Evolutionary conservation across 2,797 vertebrate genomes (phyloP).

Genomic region (Acanthiza pusilla): DNA sequence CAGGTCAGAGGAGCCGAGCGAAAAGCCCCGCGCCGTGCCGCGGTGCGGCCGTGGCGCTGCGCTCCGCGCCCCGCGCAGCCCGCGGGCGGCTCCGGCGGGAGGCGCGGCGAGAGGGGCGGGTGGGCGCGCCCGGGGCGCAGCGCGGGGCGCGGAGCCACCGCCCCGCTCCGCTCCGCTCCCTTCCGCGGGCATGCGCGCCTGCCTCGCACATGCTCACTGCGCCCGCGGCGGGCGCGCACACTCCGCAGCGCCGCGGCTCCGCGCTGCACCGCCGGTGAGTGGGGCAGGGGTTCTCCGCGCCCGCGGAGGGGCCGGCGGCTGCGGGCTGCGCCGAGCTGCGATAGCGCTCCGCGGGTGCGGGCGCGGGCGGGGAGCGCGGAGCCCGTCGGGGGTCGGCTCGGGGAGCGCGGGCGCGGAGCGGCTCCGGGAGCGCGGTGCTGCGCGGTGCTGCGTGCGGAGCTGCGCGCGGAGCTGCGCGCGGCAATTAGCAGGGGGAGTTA

Average conservation of each 20-base stretch:
- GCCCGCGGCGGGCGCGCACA: conserved; percentile 40
- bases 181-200: conserved; percentile 42
- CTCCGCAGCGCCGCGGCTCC: neutral
- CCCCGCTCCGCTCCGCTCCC: neutral
- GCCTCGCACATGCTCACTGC: conserved; percentile 58
- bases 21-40: neutral
- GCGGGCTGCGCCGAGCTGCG: neutral
- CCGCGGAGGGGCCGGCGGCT: neutral
- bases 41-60: neutral
- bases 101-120: neutral
- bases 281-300: neutral
- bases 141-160: conserved; percentile 25
- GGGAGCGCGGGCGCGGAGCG: neutral
- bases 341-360: neutral
- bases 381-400: neutral
- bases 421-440: neutral
- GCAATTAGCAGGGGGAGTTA: neutral
- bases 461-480: accelerated
- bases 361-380: neutral
- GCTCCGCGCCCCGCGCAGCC: neutral
- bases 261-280: conserved; percentile 17
- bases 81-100: neutral
- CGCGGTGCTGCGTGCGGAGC: neutral
- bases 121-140: conserved; percentile 18
- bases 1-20: neutral